These are phyloP conservation scores for Habropoda laboriosa DNA, from an alignment of 1,140 invertebrate species.

Conservation along the genomic window DNA sequence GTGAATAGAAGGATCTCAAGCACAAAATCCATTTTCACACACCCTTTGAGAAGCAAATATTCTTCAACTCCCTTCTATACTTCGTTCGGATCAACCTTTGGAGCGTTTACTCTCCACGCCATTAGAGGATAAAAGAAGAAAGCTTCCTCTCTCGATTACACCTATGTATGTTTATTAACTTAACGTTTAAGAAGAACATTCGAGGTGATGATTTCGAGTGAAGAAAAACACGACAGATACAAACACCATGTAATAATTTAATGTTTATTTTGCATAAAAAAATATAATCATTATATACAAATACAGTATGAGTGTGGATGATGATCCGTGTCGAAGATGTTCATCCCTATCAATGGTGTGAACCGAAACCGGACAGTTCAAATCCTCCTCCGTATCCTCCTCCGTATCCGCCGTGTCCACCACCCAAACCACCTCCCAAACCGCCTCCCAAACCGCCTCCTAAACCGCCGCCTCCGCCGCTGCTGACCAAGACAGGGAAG, in stretches of 20 bases:
- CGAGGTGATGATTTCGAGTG: too few species aligned
- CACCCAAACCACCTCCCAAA: constrained; percentile 25
- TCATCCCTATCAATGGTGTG: constrained; percentile 60
- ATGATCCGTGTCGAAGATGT: constrained; percentile 5
- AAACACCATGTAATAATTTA: constrained; percentile 64
- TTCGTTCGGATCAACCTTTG: too few species aligned
- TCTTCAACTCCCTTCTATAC: too few species aligned
- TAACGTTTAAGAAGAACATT: background rate
- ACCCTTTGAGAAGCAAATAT: background rate
- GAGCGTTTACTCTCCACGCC: too few species aligned
- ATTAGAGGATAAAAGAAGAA: too few species aligned
- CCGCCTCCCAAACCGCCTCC: constrained; percentile 47
- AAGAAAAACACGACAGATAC: background rate
- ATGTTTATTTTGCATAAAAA: constrained; percentile 63
- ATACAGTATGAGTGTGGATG: constrained; percentile 33
- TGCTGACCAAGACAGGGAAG: constrained; percentile 81
- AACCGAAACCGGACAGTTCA: constrained; percentile 42
- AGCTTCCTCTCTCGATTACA: too few species aligned
- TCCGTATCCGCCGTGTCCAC: constrained; percentile 54
- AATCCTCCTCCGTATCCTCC: constrained; percentile 32
- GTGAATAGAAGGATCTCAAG: background rate
- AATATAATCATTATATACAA: constrained; percentile 64
- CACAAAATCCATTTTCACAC: background rate
- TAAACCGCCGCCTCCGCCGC: constrained; percentile 34
- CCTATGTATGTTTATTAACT: background rate